phyloP scores from a whole-genome alignment of 1,140 invertebrate genomes.

The Calliopsis andreniformis region DNA sequence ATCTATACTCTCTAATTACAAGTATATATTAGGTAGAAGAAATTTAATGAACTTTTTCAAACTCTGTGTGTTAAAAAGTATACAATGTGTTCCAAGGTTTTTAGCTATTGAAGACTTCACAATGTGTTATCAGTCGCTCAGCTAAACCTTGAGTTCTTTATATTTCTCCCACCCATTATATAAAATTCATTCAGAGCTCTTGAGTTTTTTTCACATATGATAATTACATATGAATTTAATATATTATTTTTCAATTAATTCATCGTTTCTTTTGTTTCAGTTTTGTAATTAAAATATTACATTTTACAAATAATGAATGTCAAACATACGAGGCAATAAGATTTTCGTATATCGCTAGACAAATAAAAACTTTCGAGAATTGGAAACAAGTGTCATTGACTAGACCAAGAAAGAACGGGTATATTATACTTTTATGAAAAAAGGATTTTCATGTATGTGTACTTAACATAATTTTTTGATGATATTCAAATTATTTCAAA shows the following conservation, averaged over 20 bases:
- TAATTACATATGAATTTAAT: slow-evolving; percentile 22
- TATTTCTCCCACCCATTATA: not conserved
- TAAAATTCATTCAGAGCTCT: slow-evolving; percentile 17
- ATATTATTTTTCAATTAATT: slow-evolving; percentile 10
- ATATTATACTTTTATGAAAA: slow-evolving; percentile 41
- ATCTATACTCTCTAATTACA: slow-evolving; percentile 28
- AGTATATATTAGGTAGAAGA: not conserved
- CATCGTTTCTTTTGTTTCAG: slow-evolving; percentile 3
- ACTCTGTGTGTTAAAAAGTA: no score
- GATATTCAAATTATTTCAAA: slow-evolving; percentile 2
- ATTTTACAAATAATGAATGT: not conserved
- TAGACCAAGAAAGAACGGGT: slow-evolving; percentile 65
- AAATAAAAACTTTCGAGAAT: slow-evolving; percentile 30
- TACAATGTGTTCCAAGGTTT: no score
- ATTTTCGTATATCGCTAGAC: slow-evolving; percentile 23
- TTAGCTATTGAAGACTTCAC: no score
- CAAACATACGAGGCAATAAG: slow-evolving; percentile 26
- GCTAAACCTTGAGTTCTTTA: no score
- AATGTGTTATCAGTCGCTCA: no score
- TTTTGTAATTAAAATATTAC: slow-evolving; percentile 21
- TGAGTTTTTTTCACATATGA: slow-evolving; percentile 4
- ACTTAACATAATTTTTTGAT: slow-evolving; percentile 11
- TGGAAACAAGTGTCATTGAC: slow-evolving; percentile 61
- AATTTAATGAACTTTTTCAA: no score
- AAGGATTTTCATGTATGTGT: not conserved